Base-by-base conservation (phyloP, 2,888 invertebrate genomes). In the Ceraclea dissimilis region DNA sequence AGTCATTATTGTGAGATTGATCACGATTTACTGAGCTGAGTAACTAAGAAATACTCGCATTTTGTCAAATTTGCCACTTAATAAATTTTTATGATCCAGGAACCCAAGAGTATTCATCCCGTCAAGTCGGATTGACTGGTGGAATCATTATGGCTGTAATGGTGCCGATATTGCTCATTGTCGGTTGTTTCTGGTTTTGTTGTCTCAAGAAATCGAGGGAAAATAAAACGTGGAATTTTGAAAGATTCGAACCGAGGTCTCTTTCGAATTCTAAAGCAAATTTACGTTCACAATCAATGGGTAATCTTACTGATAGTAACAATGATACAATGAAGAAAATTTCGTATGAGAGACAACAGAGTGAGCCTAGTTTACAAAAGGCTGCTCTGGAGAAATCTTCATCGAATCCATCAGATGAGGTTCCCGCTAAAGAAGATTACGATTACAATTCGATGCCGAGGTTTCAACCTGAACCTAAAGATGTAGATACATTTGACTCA, bases 91-190 rank as follows among this genome's bases (percentile, higher is more conserved):
- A n/a, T 26, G 13, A 49, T 49, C 4, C 22, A 83, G 83, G 83
- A 76, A 79, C 80, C 67, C 82, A 83, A 70, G 83, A 79, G 69
- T 83, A 83, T 70, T 83, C 85, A 53, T 85, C 86, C 69, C 83
- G 84, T 66, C 77, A 85, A 65, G 83, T 86, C 63, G 87, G 87
- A 75, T 78, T 85, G 67, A 85, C 87, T 64, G 82, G 85, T 73
- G 86, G 83, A 68, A 79, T 88, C 72, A 83, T 89, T 70, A 68
- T 85, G 68, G 83, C 82, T 66, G 81, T 88, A 65, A 79, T 90
- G 70, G 73, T 87, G 67, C 88, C 90, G 64, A 67, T 78, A 64
- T 69, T 75, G 68, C 70, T 79, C 70, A 71, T 79, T 61, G 79
- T 82, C 68, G 76, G 82, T 68, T 79, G 81, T 52, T 71, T 78